Conservation (phyloP, 2,113 vertebrate genomes). For the Neofelis nebulosa region DNA sequence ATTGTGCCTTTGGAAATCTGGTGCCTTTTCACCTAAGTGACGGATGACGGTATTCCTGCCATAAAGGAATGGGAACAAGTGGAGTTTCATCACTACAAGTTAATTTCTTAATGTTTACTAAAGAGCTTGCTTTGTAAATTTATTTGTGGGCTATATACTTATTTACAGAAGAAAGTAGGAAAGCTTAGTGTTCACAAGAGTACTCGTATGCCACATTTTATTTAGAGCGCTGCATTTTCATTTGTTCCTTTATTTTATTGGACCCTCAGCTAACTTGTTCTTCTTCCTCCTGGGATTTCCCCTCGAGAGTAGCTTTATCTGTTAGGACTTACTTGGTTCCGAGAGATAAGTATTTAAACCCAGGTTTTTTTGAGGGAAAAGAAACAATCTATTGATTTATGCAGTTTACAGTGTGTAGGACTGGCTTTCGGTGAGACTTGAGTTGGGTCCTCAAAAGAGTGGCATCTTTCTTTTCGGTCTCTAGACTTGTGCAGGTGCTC, state of each 20-base stretch:
- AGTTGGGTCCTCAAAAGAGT: neutral
- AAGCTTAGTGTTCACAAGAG: neutral
- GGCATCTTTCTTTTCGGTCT: neutral
- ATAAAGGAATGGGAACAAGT: neutral
- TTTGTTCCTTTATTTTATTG: neutral
- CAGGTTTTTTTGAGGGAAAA: neutral
- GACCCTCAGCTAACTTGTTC: neutral
- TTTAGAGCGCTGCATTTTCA: neutral
- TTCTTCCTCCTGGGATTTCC: neutral
- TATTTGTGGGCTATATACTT: neutral
- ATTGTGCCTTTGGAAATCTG: slow-evolving; percentile 15
- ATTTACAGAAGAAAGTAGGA: neutral
- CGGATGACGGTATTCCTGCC: neutral
- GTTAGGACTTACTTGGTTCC: neutral
- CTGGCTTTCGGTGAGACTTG: neutral
- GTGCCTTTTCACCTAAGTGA: neutral
- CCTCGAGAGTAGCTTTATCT: neutral
- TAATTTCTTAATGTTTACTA: neutral
- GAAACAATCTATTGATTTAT: neutral
- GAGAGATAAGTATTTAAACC: neutral
- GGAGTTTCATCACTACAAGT: neutral
- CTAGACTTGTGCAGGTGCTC: neutral
- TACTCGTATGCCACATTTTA: rapidly evolving
- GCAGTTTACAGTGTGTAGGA: rapidly evolving
- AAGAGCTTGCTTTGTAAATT: neutral